Evolutionary conservation across 2,113 vertebrate species (phyloP), one percentile per base, ranked within the genome.

Genomic region (Dromiciops gliroides): DNA sequence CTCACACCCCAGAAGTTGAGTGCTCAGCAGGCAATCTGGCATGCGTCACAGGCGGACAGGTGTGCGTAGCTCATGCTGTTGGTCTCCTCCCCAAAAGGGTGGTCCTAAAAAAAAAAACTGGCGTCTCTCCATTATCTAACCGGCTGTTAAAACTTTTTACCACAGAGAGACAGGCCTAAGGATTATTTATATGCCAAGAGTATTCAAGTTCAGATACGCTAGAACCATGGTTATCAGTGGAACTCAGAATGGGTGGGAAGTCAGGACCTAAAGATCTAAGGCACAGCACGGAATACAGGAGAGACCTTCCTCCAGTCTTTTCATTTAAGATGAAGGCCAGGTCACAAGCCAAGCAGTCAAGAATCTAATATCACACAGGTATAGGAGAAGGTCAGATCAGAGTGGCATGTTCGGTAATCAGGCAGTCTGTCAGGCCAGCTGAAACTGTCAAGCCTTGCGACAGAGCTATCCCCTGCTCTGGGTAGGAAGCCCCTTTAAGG

Each of bases 391-490:
- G 47, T 89, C 91, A 89, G 53, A 5, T 90, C 60, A 90, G 0
- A 16, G 25, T 37, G 90, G n/a, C 49, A 44, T 49, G 67, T 7
- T 25, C 48, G 8, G 0, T 23, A 92, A 16, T 60, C 67, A 48
- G 11, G n/a, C n/a, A 91, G 2, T 50, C 19, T 92, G 14, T 37
- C 26, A 83, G 47, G 22, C 8, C 28, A 23, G 8, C 31, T 67
- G 19, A 90, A n/a, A n/a, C n/a, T n/a, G n/a, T n/a, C n/a, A n/a
- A n/a, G 14, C 26, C 56, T 75, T 47, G 3, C n/a, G 28, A 93
- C 5, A 3, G 48, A 44, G n/a, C 23, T 28, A 10, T 0, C 1
- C 12, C 10, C n/a, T 12, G 0, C 23, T 47, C 47, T 12, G 47
- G 60, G 60, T 31, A 31, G 16, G 56, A 67, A 67, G 28, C 56